A percentile compares a stretch with the other conserved stretches of the same genome.
phyloP scores from a whole-genome alignment of 2,888 invertebrate genomes.

The Cosmorhoe ocellata region DNA sequence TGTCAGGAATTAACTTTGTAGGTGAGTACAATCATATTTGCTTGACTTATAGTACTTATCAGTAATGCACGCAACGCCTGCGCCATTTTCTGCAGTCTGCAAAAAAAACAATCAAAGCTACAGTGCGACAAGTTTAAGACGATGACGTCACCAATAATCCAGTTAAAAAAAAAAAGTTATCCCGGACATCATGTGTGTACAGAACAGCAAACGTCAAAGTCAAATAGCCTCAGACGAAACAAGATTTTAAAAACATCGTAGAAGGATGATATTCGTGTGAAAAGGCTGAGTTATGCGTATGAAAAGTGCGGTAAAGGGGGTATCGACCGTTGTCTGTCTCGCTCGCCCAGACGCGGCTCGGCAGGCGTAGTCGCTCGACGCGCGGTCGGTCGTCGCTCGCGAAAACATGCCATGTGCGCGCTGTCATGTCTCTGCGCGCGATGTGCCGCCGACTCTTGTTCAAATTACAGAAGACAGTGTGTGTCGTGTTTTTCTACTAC shows the following conservation, averaged over 20 bases:
- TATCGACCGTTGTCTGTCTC: constrained; percentile 54
- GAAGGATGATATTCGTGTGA: neutral
- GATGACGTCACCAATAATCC: constrained; percentile 18
- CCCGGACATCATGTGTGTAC: constrained; percentile 16
- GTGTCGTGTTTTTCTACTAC: constrained; percentile 47
- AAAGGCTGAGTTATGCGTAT: constrained; percentile 5
- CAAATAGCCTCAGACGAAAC: constrained; percentile 3
- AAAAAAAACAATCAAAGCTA: constrained; percentile 12
- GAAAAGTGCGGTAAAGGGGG: constrained; percentile 29
- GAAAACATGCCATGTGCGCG: constrained; percentile 34
- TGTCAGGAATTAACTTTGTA: no score
- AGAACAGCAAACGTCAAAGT: constrained; percentile 12
- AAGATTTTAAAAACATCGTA: neutral
- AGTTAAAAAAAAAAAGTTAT: constrained; percentile 19
- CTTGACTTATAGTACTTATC: no score
- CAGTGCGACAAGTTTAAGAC: constrained; percentile 4
- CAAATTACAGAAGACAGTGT: constrained; percentile 48
- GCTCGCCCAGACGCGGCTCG: constrained; percentile 46
- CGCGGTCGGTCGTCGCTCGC: constrained; percentile 25
- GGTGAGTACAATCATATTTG: no score
- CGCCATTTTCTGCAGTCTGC: neutral
- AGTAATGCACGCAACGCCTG: no score
- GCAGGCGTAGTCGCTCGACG: constrained; percentile 48
- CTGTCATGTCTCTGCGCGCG: constrained; percentile 32
- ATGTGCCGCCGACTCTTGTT: constrained; percentile 57